A percentile compares a stretch with the other conserved stretches of the same genome.
Conservation (phyloP, 2,888 invertebrate species). For the Thereva unica region DNA sequence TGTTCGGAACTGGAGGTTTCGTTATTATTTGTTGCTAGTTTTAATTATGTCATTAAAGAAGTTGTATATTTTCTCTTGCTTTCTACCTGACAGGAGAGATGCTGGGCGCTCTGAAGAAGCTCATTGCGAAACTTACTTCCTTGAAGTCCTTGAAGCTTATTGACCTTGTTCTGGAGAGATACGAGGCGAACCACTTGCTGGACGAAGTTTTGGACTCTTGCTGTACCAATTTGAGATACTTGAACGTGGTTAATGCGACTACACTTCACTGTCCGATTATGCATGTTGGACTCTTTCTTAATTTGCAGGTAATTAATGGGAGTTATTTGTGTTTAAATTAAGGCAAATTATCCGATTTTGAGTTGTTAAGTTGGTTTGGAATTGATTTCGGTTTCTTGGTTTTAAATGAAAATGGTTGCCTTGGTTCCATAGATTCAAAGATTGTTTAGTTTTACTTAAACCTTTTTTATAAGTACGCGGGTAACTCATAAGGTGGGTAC, state of each 20-base stretch:
- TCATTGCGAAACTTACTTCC: conserved; percentile 69
- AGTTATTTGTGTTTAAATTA: neutral
- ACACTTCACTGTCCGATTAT: conserved; percentile 70
- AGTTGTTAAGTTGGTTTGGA: neutral
- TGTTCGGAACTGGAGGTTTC: conserved; percentile 77
- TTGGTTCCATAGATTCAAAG: too few relatives aligned
- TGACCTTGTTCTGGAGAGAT: conserved; percentile 74
- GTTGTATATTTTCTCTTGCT: neutral
- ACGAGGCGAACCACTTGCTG: conserved; percentile 71
- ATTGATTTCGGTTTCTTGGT: too few relatives aligned
- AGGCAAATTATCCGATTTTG: neutral
- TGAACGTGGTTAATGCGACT: conserved; percentile 76
- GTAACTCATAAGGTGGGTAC: too few relatives aligned
- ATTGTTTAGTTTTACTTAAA: neutral
- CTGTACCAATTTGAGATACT: conserved; percentile 64
- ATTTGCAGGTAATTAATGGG: conserved; percentile 63
- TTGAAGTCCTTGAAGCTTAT: conserved; percentile 69
- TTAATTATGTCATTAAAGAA: too few relatives aligned
- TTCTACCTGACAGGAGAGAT: conserved; percentile 60
- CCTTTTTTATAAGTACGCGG: too few relatives aligned
- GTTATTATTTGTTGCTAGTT: neutral
- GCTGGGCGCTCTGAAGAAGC: conserved; percentile 66
- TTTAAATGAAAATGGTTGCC: too few relatives aligned
- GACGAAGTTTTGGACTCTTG: conserved; percentile 72
- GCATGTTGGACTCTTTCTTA: conserved; percentile 76